Conservation (phyloP, 2,797 vertebrate genomes). For the Oryzias dopingdopingensis region DNA sequence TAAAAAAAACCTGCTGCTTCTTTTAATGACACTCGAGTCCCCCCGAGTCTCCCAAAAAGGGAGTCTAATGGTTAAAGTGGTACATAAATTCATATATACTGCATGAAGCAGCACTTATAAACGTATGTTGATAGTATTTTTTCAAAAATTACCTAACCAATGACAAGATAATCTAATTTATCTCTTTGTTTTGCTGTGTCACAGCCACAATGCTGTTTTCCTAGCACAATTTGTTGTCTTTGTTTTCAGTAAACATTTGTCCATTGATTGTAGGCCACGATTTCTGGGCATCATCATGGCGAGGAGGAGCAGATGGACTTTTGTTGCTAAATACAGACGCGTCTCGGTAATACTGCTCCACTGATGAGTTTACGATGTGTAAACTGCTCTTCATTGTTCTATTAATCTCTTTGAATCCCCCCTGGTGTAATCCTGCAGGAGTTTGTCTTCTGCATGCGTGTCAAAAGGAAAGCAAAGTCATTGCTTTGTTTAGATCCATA, state of each 20-base stretch:
- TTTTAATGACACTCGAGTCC: slow-evolving; percentile 2
- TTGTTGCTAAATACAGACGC: slow-evolving; percentile 19
- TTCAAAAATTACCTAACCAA: background rate
- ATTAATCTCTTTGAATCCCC: slow-evolving; percentile 18
- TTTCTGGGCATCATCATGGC: slow-evolving; percentile 24
- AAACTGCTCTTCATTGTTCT: slow-evolving; percentile 12
- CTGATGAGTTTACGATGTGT: slow-evolving; percentile 23
- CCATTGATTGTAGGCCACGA: slow-evolving; percentile 31
- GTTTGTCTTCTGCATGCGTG: slow-evolving; percentile 13
- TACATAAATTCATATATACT: background rate
- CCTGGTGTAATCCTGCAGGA: slow-evolving; percentile 16
- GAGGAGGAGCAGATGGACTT: slow-evolving; percentile 35
- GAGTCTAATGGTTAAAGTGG: background rate
- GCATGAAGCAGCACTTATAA: background rate
- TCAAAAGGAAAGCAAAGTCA: slow-evolving; percentile 21
- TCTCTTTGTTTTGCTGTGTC: slow-evolving; percentile 14
- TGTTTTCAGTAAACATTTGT: slow-evolving; percentile 38
- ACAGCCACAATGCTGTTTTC: slow-evolving; percentile 5
- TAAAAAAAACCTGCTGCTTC: slow-evolving; percentile 20
- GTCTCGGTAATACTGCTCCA: slow-evolving; percentile 5
- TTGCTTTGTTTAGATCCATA: slow-evolving; percentile 13
- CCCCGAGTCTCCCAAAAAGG: background rate
- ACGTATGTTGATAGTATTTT: background rate
- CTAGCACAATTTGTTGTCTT: slow-evolving; percentile 14
- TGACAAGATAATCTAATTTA: background rate